Percentiles rank a stretch among this genome's conserved stretches.
Evolutionary conservation across 2,113 vertebrate species (phyloP).

Genomic region (Neopipo cinnamomea): DNA sequence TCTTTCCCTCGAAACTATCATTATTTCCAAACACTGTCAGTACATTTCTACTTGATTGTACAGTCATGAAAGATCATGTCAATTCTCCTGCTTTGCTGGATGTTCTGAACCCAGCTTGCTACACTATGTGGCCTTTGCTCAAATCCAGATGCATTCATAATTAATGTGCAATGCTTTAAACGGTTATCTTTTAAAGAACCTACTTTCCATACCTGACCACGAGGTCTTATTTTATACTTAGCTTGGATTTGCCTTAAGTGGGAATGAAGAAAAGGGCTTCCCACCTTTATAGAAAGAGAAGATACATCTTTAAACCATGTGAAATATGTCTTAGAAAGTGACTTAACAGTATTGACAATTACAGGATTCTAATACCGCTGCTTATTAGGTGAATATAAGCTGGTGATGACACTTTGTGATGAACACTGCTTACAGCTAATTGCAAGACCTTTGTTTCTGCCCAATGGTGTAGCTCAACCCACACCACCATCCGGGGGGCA

Average conservation of each 20-base stretch:
- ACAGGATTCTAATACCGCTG: neutral
- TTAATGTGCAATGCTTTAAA: neutral
- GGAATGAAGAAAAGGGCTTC: neutral
- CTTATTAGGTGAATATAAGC: neutral
- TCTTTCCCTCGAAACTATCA: neutral
- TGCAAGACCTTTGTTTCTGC: neutral
- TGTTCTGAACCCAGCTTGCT: neutral
- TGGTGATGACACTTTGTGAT: neutral
- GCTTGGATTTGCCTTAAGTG: neutral
- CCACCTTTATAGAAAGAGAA: neutral
- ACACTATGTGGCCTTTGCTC: neutral
- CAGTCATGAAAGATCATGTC: neutral
- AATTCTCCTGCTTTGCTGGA: neutral
- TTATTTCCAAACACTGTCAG: neutral
- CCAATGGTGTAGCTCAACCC: rapidly evolving
- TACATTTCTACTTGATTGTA: neutral
- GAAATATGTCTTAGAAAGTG: neutral
- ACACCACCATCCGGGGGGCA: rapidly evolving
- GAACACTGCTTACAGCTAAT: neutral
- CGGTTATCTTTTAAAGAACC: neutral
- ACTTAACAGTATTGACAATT: neutral
- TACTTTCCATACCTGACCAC: neutral
- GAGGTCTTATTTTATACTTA: neutral
- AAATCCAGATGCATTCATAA: neutral
- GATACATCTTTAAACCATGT: neutral